Conservation (phyloP, 2,888 invertebrate genomes). For the Leptogaster cylindrica region DNA sequence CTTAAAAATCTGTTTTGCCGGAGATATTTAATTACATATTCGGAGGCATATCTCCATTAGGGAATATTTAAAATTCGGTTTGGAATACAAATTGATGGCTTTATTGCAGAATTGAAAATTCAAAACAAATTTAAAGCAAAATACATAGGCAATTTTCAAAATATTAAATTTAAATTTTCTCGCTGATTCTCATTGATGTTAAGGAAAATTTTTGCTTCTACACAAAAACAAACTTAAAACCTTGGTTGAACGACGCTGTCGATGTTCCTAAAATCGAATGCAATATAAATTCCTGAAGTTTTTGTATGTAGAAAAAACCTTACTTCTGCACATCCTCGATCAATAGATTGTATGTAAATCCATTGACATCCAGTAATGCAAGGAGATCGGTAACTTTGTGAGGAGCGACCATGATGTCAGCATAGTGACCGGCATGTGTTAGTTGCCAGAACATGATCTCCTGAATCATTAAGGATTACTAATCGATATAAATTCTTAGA, state of each 20-base stretch:
- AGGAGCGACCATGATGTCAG: slow-evolving; percentile 63
- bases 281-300: background rate
- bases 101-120: too few species aligned
- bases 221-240: too few species aligned
- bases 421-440: slow-evolving; percentile 56
- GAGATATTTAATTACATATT: too few species aligned
- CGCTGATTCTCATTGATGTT: background rate
- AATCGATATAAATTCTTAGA: background rate
- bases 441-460: slow-evolving; percentile 33
- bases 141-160: background rate
- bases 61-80: background rate
- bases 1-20: too few species aligned
- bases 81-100: too few species aligned
- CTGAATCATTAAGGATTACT: background rate
- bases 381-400: slow-evolving; percentile 54
- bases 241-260: too few species aligned
- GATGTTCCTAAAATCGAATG: background rate
- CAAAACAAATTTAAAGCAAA: too few species aligned
- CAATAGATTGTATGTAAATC: background rate
- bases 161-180: background rate
- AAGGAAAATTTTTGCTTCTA: background rate
- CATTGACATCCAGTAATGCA: slow-evolving; percentile 20
- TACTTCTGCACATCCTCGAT: slow-evolving; percentile 28
- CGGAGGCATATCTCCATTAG: too few species aligned
- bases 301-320: background rate